phyloP scores from a whole-genome alignment of 1,140 invertebrate genomes.

The Eupeodes corollae region DNA sequence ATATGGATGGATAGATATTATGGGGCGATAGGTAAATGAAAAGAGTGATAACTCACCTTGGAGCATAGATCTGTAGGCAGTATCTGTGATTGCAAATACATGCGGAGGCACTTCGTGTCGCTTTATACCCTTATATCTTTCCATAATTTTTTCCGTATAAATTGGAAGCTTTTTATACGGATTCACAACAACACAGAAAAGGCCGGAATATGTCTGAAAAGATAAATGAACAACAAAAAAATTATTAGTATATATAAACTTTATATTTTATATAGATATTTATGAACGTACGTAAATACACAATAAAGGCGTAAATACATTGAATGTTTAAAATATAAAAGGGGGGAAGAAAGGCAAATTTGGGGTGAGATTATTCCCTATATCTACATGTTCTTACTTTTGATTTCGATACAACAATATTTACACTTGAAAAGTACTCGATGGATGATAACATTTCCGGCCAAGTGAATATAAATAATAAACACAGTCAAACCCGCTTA shows the following conservation, averaged over 20 bases:
- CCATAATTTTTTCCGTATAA: conserved; percentile 98
- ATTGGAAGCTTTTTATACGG: conserved; percentile 98
- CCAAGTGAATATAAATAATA: too few relatives aligned
- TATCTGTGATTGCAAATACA: conserved; percentile 98
- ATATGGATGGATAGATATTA: too few relatives aligned
- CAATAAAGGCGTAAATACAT: not conserved
- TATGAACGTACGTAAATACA: not conserved
- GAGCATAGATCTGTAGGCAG: conserved; percentile 95
- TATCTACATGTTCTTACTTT: too few relatives aligned
- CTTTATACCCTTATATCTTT: conserved; percentile 98
- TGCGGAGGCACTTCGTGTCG: conserved; percentile 98
- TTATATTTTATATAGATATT: too few relatives aligned
- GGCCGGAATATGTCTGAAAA: conserved; percentile 94
- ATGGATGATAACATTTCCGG: too few relatives aligned
- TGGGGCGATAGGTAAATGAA: not conserved
- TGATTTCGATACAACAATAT: too few relatives aligned
- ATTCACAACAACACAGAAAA: conserved; percentile 98
- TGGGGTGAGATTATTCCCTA: too few relatives aligned
- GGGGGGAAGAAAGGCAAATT: too few relatives aligned
- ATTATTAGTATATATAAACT: not conserved
- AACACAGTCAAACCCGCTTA: too few relatives aligned
- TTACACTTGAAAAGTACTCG: too few relatives aligned
- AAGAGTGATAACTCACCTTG: conserved; percentile 66
- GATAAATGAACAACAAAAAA: conserved; percentile 16
- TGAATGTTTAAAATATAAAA: not conserved